Base-by-base conservation (phyloP, 35 echinoderm and acorn worm species). In the Acanthaster planci region DNA sequence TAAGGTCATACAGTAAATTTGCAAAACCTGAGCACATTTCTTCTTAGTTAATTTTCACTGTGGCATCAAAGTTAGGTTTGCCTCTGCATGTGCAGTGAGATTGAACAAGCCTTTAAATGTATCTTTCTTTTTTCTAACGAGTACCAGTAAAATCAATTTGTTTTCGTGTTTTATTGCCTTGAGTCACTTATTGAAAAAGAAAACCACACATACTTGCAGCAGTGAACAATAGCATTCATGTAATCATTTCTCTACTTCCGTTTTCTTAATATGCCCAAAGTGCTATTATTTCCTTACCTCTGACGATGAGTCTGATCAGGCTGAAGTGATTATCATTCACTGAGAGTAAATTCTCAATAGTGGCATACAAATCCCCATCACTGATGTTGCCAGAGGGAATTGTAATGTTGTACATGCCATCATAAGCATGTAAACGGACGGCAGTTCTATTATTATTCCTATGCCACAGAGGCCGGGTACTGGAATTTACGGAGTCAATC, bases 261-360 rank as follows among this genome's bases (percentile, higher is more conserved):
- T 0, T n/a, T 67, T 67, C 17, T 29, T n/a, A 2, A 29, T 1
- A 29, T 16, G 10, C 60, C 18, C n/a, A 67, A 22, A 29, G 18
- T 0, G 0, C 8, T 26, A 7, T 1, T 8, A 29, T 67, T 0
- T 9, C 16, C 60, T 68, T 72, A 72, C 64, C 64, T 72, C 64
- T 72, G 1, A 72, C 64, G 23, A 72, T 36, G 34, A 72, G 64
- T 72, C 64, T 72, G 64, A 72, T 35, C 64, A 72, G 22, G 14
- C 64, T 34, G 34, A 72, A 72, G 10, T 36, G 64, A 36, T 72
- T 72, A 29, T 72, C 64, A 72, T n/a, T n/a, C n/a, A n/a, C 19
- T 6, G 22, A 16, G 8, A 12, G 29, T 8, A 26, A 72, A 31
- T 19, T 7, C 23, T 29, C 26, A 14, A 72, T 8, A 19, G 30